Evolutionary conservation across 2,113 vertebrate species (phyloP).

Genomic region (Gymnogyps californianus): DNA sequence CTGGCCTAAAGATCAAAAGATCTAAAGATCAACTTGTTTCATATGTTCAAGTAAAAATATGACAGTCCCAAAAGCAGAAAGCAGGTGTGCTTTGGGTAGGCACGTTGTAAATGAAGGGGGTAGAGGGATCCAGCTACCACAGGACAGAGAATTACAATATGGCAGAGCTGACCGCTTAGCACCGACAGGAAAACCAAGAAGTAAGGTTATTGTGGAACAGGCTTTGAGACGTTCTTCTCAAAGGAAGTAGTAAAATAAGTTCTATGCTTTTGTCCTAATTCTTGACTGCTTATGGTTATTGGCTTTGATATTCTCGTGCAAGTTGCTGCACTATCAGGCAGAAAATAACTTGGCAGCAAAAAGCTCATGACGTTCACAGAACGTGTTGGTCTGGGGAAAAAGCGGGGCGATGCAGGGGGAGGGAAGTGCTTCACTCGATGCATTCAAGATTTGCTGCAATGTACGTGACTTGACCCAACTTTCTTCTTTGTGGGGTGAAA

Average conservation of each 20-base stretch:
- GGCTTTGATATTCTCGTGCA: not conserved
- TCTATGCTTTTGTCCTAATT: not conserved
- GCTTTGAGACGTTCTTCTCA: not conserved
- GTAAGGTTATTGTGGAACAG: not conserved
- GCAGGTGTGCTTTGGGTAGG: not conserved
- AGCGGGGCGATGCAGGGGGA: not conserved
- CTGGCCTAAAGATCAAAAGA: accelerated
- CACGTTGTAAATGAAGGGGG: not conserved
- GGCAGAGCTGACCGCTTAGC: not conserved
- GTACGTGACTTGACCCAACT: not conserved
- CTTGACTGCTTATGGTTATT: not conserved
- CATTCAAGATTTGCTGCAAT: not conserved
- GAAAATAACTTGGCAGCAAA: not conserved
- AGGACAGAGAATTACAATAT: not conserved
- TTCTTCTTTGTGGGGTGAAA: not conserved
- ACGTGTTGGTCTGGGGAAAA: not conserved
- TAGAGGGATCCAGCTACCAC: not conserved
- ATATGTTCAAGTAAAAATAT: not conserved
- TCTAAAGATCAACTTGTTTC: not conserved
- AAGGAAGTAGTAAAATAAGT: not conserved
- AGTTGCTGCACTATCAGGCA: not conserved
- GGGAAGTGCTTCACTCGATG: not conserved
- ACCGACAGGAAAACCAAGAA: not conserved
- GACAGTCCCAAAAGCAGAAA: not conserved
- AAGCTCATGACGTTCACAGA: not conserved